These are phyloP conservation scores for Mormyrops attenuatus DNA, from an alignment of 2,797 vertebrate genomes.

Conservation along the genomic window DNA sequence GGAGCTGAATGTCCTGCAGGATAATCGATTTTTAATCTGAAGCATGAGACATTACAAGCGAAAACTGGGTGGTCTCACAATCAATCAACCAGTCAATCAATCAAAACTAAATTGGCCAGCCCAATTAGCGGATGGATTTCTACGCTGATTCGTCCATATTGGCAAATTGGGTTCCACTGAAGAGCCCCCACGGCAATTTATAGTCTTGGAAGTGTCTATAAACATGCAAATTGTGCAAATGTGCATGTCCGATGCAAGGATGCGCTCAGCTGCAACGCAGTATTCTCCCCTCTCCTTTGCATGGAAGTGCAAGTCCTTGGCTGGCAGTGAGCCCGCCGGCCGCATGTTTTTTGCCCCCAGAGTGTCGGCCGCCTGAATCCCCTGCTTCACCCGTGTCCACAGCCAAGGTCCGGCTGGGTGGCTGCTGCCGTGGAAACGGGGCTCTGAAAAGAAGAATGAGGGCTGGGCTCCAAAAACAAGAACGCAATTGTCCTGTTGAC, in stretches of 20 bases:
- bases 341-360: neutral
- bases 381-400: conserved; percentile 29
- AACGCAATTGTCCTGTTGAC: conserved; percentile 22
- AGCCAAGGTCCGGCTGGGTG: conserved; percentile 48
- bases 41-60: neutral
- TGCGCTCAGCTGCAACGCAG: neutral
- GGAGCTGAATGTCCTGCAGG: neutral
- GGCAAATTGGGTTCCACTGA: neutral
- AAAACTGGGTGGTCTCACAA: neutral
- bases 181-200: neutral
- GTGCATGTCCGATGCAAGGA: neutral
- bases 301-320: neutral
- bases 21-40: neutral
- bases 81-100: neutral
- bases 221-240: neutral
- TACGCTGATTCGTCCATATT: neutral
- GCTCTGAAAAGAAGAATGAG: conserved; percentile 47
- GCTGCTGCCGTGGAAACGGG: conserved; percentile 62
- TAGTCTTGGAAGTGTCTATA: neutral
- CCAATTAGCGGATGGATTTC: neutral
- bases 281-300: neutral
- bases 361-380: neutral
- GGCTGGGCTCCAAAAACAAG: conserved; percentile 47
- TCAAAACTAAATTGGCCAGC: neutral
- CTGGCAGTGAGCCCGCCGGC: neutral